Conservation (phyloP, 64 coral and sea anemone species). For the Hydrozoanthus tunicans region DNA sequence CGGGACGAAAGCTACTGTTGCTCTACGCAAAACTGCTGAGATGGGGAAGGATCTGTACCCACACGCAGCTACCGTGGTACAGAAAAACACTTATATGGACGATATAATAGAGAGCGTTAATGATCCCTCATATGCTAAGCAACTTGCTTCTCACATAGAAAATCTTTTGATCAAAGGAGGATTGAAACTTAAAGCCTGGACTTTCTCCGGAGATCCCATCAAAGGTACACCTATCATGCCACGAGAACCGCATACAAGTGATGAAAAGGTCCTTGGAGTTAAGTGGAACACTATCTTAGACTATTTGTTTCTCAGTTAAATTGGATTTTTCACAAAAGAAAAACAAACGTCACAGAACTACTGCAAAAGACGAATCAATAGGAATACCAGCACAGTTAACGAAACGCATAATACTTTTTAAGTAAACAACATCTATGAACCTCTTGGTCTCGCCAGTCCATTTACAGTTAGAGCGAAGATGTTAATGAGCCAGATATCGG, state of each 20-base stretch:
- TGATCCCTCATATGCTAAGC: not conserved
- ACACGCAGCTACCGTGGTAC: not conserved
- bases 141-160: not conserved
- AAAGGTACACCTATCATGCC: too few species aligned
- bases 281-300: not conserved
- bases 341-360: too few species aligned
- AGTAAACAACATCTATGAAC: not conserved
- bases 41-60: not conserved
- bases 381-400: too few species aligned
- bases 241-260: too few species aligned
- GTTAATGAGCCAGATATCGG: slow-evolving; percentile 59
- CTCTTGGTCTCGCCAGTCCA: too few species aligned
- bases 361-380: too few species aligned
- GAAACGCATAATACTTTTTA: too few species aligned
- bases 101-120: too few species aligned
- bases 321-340: not conserved
- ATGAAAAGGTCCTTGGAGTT: too few species aligned
- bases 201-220: too few species aligned
- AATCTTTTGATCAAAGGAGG: too few species aligned
- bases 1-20: slow-evolving; percentile 26
- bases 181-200: not conserved
- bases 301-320: not conserved
- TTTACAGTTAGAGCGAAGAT: slow-evolving; percentile 27
- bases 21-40: not conserved
- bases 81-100: too few species aligned